These are phyloP conservation scores for Thymallus thymallus DNA, from an alignment of 2,113 vertebrate species.

Conservation along the genomic window DNA sequence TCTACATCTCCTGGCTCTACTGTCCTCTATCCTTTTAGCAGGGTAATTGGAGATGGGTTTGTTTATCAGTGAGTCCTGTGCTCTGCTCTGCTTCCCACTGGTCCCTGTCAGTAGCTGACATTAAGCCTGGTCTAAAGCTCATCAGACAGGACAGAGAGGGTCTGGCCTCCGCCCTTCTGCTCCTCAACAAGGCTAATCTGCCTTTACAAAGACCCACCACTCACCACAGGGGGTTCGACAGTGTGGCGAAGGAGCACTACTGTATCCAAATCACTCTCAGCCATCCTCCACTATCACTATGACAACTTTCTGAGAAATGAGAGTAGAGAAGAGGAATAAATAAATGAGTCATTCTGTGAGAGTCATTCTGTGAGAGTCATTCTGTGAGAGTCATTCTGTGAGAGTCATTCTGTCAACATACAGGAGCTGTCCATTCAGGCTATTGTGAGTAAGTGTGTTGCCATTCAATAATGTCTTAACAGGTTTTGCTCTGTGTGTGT, in stretches of 20 bases:
- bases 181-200: constrained; percentile 59
- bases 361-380: too few relatives aligned
- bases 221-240: too few relatives aligned
- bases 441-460: too few relatives aligned
- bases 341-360: too few relatives aligned
- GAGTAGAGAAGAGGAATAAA: constrained; percentile 13
- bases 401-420: too few relatives aligned
- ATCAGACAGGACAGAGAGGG: constrained; percentile 32
- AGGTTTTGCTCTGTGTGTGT: too few relatives aligned
- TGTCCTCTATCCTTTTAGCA: background rate
- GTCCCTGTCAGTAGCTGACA: constrained; percentile 31
- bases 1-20: too few relatives aligned
- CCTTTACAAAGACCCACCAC: background rate
- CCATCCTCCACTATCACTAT: constrained; percentile 17
- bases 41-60: background rate
- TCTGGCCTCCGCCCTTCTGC: constrained; percentile 9
- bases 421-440: too few relatives aligned
- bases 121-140: constrained; percentile 47
- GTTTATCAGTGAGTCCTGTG: constrained; percentile 26
- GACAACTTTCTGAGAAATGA: constrained; percentile 27
- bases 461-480: too few relatives aligned
- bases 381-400: too few relatives aligned
- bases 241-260: too few relatives aligned
- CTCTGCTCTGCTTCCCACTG: constrained; percentile 26
- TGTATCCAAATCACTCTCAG: constrained; percentile 48